Evolutionary conservation across 1,140 invertebrate genomes (phyloP).

Genomic region (Paralvinella palmiformis): DNA sequence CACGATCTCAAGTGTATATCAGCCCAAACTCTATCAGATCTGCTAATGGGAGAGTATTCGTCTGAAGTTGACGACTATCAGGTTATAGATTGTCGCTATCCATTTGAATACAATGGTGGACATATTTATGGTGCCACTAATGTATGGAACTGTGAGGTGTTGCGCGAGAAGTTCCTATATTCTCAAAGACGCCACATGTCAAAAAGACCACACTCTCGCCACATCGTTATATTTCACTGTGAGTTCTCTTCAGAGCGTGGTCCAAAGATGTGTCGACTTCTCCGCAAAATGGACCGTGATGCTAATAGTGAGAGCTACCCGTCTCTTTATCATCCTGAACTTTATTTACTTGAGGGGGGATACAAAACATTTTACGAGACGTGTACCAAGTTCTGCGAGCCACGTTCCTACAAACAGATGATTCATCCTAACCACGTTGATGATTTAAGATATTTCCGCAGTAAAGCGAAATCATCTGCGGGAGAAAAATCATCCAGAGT

Average conservation of each 20-base stretch:
- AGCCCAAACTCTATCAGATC: conserved; percentile 55
- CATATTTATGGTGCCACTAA: too few relatives aligned
- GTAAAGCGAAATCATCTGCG: conserved; percentile 66
- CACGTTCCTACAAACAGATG: conserved; percentile 72
- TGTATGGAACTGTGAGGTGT: too few relatives aligned
- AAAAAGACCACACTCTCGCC: background rate
- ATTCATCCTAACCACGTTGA: conserved; percentile 65
- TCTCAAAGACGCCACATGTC: too few relatives aligned
- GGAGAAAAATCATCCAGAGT: too few relatives aligned
- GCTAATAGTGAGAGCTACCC: conserved; percentile 82
- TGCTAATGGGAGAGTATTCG: conserved; percentile 34
- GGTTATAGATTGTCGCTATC: conserved; percentile 68
- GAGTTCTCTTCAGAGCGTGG: conserved; percentile 95
- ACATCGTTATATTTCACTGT: conserved; percentile 89
- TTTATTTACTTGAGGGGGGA: conserved; percentile 90
- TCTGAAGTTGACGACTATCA: conserved; percentile 36
- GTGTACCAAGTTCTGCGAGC: conserved; percentile 65
- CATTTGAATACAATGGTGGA: conserved; percentile 94
- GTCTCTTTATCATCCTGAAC: conserved; percentile 81
- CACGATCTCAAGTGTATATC: conserved; percentile 79
- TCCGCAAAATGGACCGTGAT: conserved; percentile 76
- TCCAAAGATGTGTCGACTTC: conserved; percentile 73
- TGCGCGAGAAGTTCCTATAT: too few relatives aligned
- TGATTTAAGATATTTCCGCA: conserved; percentile 67
- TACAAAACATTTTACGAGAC: conserved; percentile 83